A percentile compares a stretch with the other conserved stretches of the same genome.
Conservation (phyloP, 2,888 invertebrate species). For the Tetranychus truncatus region DNA sequence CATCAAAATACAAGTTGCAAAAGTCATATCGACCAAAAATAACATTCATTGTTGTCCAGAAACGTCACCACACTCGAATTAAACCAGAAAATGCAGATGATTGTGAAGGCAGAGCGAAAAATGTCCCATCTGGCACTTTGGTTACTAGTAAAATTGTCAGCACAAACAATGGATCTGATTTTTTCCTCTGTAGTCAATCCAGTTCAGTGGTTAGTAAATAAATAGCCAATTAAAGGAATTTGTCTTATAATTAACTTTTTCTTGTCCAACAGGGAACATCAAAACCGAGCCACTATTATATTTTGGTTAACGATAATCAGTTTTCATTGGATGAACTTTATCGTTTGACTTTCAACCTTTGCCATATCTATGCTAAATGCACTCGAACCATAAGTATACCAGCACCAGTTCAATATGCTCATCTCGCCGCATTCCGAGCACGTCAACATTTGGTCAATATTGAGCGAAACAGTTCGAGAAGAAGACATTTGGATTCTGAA, state of each 20-base stretch:
- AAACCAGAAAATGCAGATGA: constrained; percentile 12
- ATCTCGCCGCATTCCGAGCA: constrained; percentile 26
- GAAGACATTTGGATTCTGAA: not conserved
- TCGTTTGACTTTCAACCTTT: constrained; percentile 27
- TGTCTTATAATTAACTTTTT: not conserved
- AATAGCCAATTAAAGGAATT: not conserved
- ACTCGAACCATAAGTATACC: constrained; percentile 30
- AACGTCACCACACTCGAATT: constrained; percentile 77
- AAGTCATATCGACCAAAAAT: constrained; percentile 50
- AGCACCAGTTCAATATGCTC: constrained; percentile 30
- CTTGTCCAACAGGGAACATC: constrained; percentile 29
- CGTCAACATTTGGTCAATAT: constrained; percentile 12
- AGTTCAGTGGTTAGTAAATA: constrained; percentile 34
- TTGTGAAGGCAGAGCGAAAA: constrained; percentile 34
- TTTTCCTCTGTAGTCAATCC: constrained; percentile 54
- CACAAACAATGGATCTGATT: constrained; percentile 57
- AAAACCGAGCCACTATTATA: constrained; percentile 23
- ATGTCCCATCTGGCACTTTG: constrained; percentile 67
- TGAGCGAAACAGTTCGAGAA: not conserved
- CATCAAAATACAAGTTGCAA: constrained; percentile 25
- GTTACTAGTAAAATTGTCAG: constrained; percentile 69
- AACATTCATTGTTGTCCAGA: constrained; percentile 82
- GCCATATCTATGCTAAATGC: constrained; percentile 29
- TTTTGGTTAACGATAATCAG: constrained; percentile 27
- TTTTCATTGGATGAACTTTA: constrained; percentile 26